phyloP scores from a whole-genome alignment of 2,888 invertebrate species.

The Acrobasis repandana region DNA sequence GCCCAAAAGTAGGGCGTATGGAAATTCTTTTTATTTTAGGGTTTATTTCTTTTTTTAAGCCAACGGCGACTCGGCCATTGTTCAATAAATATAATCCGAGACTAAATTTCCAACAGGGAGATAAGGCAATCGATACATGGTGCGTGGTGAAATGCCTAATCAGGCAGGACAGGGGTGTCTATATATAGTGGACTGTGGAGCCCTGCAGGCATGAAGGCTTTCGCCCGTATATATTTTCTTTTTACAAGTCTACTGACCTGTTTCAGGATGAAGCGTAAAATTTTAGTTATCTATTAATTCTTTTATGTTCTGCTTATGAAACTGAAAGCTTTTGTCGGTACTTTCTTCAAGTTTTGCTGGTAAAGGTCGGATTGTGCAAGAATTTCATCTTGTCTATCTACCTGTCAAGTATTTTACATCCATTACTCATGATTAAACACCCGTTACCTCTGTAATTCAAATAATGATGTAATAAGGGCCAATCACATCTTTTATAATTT shows the following conservation, averaged over 20 bases:
- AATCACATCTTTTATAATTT: too few species aligned
- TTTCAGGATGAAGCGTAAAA: constrained; percentile 30
- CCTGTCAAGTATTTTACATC: too few species aligned
- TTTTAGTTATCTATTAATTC: constrained; percentile 22
- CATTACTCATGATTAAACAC: too few species aligned
- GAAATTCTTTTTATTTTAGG: not conserved
- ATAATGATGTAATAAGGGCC: too few species aligned
- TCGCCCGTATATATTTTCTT: constrained; percentile 34
- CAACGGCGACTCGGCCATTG: constrained; percentile 57
- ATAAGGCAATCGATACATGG: constrained; percentile 72
- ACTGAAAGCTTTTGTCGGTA: too few species aligned
- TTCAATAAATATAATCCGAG: constrained; percentile 68
- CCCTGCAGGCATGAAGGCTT: constrained; percentile 37
- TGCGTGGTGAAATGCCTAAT: constrained; percentile 57
- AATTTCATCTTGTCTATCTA: too few species aligned
- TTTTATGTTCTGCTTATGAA: constrained; percentile 24
- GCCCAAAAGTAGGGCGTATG: not conserved
- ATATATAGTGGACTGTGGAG: constrained; percentile 42
- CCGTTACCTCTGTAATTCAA: too few species aligned
- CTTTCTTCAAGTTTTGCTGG: too few species aligned
- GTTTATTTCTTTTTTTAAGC: constrained; percentile 23
- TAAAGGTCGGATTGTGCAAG: too few species aligned
- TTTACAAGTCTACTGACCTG: constrained; percentile 43
- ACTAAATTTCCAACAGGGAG: constrained; percentile 64
- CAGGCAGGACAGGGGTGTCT: constrained; percentile 56